Base-by-base conservation (phyloP, 2,888 invertebrate species). In the Sinopyrophorus schimmeli region DNA sequence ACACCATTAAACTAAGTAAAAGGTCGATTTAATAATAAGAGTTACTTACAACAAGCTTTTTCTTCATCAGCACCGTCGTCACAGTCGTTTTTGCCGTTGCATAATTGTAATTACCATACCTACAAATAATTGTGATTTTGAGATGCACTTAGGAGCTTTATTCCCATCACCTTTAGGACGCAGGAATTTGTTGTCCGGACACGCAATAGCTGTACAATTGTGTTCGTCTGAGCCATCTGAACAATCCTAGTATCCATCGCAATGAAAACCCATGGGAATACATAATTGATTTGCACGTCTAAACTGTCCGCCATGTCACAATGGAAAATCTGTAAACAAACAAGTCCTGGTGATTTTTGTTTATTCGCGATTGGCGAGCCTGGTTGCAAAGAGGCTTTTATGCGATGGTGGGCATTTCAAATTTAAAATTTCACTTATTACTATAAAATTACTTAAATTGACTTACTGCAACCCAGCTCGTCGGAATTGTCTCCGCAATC, bases 401-500 rank as follows among this genome's bases (percentile, higher is more conserved):
- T n/a, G 18, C 4, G 18, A 18, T 6, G 18, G 18, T 5, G 18
- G 18, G 18, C 18, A 6, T 18, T 21, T 21, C 21, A 2, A 21
- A 4, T 18, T 9, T n/a, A 21, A n/a, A n/a, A 3, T 21, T 21
- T 21, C 9, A 21, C 7, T 21, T n/a, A n/a, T n/a, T n/a, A n/a
- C n/a, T n/a, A n/a, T n/a, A n/a, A n/a, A n/a, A n/a, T n/a, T n/a
- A n/a, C n/a, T n/a, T n/a, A n/a, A n/a, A n/a, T n/a, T 11, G 63
- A 83, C 86, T 81, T 72, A 92, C 92, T 90, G 80, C 95, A 95
- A 58, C 84, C 83, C 54, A 84, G 82, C 73, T 95, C 95, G 68
- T 95, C 95, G 1, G 92, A 90, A 70, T 88, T 89, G 73, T 93
- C 92, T 0, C 86, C 89, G 67, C 93, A 94, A 74, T 94, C 93